Percentiles rank a stretch among this genome's conserved stretches.
phyloP scores from a whole-genome alignment of 2,113 vertebrate species.

The Poeciliopsis prolifica region DNA sequence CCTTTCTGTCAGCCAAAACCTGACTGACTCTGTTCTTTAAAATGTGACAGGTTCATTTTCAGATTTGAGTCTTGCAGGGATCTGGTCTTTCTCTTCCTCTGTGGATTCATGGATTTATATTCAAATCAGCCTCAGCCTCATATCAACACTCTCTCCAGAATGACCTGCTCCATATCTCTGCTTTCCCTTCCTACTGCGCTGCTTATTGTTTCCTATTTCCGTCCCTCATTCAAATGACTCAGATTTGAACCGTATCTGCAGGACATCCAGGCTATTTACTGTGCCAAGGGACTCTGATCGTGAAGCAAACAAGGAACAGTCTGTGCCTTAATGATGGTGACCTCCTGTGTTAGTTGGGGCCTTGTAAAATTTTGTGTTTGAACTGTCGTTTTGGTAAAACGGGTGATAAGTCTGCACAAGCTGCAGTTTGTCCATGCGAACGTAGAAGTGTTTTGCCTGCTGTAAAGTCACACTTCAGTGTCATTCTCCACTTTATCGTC shows the following conservation, averaged over 20 bases:
- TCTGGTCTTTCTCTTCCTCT: constrained; percentile 5
- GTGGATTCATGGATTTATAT: constrained; percentile 18
- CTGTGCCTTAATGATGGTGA: not conserved
- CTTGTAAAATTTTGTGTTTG: not conserved
- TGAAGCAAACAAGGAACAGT: not conserved
- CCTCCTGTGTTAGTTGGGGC: not conserved
- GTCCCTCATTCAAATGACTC: constrained; percentile 51
- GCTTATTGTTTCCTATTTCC: constrained; percentile 66
- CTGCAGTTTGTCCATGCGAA: constrained; percentile 9
- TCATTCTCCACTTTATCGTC: constrained; percentile 62
- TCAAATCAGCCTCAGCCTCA: constrained; percentile 40
- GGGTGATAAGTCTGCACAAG: constrained; percentile 15
- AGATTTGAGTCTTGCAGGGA: not conserved
- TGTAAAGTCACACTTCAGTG: constrained; percentile 56
- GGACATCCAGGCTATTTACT: constrained; percentile 27
- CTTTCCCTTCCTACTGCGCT: constrained; percentile 50
- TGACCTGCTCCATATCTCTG: constrained; percentile 32
- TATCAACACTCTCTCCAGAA: constrained; percentile 32
- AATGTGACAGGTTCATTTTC: not conserved
- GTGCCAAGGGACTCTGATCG: not conserved
- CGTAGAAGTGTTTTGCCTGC: constrained; percentile 9
- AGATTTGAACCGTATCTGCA: constrained; percentile 30
- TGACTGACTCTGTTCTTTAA: not conserved
- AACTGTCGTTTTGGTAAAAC: not conserved
- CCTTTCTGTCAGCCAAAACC: not conserved